Percentiles rank a stretch among this genome's conserved stretches.
Evolutionary conservation across 2,113 vertebrate genomes (phyloP).

Genomic region (Megaceryle torquata): DNA sequence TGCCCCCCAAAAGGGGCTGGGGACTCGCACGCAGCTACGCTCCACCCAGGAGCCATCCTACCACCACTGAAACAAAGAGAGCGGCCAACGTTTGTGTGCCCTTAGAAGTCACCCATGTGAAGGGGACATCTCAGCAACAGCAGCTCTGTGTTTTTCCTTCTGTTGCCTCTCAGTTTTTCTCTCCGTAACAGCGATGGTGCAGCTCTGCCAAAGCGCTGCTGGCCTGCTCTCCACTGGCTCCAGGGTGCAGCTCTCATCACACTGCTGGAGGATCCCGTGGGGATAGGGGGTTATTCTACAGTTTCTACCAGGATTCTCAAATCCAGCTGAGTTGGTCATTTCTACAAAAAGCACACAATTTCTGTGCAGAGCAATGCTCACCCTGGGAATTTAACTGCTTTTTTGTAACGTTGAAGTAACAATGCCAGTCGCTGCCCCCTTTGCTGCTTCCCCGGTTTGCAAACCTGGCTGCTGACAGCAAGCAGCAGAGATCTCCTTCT

Average conservation of each 20-base stretch:
- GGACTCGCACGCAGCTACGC: neutral
- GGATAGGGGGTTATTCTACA: neutral
- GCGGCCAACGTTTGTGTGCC: neutral
- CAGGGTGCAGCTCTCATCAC: neutral
- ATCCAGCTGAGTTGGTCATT: neutral
- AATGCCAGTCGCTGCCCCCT: neutral
- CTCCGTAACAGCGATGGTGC: neutral
- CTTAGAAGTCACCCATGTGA: neutral
- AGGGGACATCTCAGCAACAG: neutral
- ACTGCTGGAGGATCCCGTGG: neutral
- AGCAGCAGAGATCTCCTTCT: neutral
- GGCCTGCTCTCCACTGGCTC: neutral
- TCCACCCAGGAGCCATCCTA: neutral
- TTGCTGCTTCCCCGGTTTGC: neutral
- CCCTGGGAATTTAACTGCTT: neutral
- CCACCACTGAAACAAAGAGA: neutral
- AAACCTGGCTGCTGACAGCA: neutral
- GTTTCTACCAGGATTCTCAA: neutral
- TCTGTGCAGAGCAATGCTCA: neutral
- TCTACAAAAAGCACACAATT: neutral
- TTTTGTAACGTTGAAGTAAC: neutral
- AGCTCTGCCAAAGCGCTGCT: neutral
- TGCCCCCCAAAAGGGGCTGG: accelerated
- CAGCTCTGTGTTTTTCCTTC: neutral
- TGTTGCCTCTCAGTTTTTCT: neutral